A percentile compares a stretch with the other conserved stretches of the same genome.
Conservation (phyloP, 1,140 invertebrate genomes). For the Lasioglossum albipes region DNA sequence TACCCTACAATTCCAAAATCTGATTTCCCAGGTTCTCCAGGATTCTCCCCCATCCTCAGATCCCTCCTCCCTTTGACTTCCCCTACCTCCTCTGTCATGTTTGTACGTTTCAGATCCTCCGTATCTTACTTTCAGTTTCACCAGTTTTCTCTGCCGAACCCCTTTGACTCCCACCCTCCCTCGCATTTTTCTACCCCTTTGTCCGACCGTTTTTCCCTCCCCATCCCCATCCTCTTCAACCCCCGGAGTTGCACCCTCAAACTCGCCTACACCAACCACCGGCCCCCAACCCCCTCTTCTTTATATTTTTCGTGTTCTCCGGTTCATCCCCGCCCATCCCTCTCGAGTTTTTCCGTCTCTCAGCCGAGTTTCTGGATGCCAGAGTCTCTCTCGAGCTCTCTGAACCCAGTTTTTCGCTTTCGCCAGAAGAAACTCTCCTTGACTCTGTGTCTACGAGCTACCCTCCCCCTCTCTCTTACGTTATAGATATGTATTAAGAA, state of each 20-base stretch:
- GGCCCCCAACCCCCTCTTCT: neutral
- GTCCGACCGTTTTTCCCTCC: neutral
- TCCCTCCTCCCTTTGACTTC: neutral
- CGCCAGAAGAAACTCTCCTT: constrained; percentile 17
- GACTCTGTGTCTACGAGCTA: constrained; percentile 7
- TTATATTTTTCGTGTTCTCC: neutral
- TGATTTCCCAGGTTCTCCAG: too few relatives aligned
- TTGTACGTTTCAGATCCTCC: neutral
- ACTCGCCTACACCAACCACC: neutral
- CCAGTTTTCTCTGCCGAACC: neutral
- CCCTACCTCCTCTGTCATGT: neutral
- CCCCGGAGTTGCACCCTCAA: neutral
- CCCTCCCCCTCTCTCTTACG: too few relatives aligned
- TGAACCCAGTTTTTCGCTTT: constrained; percentile 24
- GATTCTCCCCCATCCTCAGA: too few relatives aligned
- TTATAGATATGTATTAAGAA: constrained; percentile 32
- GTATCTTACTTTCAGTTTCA: neutral
- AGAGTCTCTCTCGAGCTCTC: constrained; percentile 17
- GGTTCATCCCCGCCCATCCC: neutral
- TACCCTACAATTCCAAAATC: too few relatives aligned
- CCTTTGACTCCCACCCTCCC: neutral
- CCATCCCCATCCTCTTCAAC: neutral
- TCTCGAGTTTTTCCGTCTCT: neutral
- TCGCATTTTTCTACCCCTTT: neutral
- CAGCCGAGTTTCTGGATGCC: neutral